Conservation (phyloP, 2,113 vertebrate genomes). For the Furnarius figulus region DNA sequence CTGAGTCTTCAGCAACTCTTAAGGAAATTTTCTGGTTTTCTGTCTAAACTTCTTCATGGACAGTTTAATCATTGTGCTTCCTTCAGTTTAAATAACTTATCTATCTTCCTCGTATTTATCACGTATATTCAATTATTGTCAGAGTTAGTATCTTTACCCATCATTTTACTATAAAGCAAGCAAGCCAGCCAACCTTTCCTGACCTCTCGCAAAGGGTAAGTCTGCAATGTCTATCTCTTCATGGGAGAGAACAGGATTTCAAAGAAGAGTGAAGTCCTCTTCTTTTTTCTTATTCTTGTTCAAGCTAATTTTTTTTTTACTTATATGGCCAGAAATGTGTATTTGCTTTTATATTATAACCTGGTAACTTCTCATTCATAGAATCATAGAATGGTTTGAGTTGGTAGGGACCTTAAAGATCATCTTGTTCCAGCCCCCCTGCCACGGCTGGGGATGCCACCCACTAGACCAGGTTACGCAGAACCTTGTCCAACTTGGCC, state of each 20-base stretch:
- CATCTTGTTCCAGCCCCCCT: not conserved
- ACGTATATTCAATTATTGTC: not conserved
- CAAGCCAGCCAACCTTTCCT: not conserved
- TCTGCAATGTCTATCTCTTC: not conserved
- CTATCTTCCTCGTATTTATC: not conserved
- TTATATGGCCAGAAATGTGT: not conserved
- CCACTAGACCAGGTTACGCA: not conserved
- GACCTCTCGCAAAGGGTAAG: not conserved
- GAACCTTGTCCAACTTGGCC: fast-evolving
- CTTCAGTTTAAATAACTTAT: not conserved
- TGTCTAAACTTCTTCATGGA: not conserved
- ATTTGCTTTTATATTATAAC: not conserved
- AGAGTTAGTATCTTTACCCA: not conserved
- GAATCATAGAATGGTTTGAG: not conserved
- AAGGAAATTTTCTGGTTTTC: not conserved
- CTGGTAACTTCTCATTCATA: not conserved
- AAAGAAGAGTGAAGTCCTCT: not conserved
- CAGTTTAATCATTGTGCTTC: not conserved
- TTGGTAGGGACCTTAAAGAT: not conserved
- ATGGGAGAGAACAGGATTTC: not conserved
- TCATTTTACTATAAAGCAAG: not conserved
- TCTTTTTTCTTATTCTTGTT: not conserved
- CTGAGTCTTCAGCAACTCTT: not conserved
- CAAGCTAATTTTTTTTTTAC: not conserved
- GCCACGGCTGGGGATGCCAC: not conserved